Conservation (phyloP, 2,888 invertebrate genomes). For the Rhopalosiphum nymphaeae region DNA sequence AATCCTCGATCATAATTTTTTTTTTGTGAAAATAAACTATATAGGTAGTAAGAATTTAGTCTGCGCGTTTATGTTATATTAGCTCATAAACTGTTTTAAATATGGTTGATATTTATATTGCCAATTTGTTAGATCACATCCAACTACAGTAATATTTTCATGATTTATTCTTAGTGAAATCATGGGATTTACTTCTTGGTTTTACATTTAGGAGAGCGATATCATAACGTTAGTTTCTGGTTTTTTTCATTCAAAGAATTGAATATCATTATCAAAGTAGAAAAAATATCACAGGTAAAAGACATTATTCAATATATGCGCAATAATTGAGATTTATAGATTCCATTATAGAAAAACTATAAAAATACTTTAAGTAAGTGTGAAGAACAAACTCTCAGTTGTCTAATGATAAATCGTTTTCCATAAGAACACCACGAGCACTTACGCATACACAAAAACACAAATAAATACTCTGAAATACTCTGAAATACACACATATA, state of each 20-base stretch:
- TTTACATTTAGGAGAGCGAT: not conserved
- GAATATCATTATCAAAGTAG: not conserved
- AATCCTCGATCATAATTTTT: not conserved
- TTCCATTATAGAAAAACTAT: not conserved
- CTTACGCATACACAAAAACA: not conserved
- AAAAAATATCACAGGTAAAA: not conserved
- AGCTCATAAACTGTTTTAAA: not conserved
- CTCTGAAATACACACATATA: no score
- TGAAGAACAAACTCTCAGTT: not conserved
- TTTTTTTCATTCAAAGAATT: not conserved
- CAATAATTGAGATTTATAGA: not conserved
- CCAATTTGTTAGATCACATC: not conserved
- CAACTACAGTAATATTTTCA: not conserved
- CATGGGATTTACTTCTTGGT: not conserved
- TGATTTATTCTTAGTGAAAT: not conserved
- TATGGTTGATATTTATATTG: not conserved
- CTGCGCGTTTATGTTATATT: not conserved
- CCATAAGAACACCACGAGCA: not conserved
- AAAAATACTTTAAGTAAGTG: no score
- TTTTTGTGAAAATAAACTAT: not conserved
- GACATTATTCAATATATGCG: not conserved
- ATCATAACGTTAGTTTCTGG: not conserved
- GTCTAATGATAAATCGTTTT: conserved; percentile 24
- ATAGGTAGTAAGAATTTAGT: not conserved
- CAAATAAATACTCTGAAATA: not conserved